Percentiles rank a stretch among this genome's conserved stretches.
These are phyloP conservation scores for Macrophya annulata DNA, from an alignment of 2,888 invertebrate species.

Conservation along the genomic window DNA sequence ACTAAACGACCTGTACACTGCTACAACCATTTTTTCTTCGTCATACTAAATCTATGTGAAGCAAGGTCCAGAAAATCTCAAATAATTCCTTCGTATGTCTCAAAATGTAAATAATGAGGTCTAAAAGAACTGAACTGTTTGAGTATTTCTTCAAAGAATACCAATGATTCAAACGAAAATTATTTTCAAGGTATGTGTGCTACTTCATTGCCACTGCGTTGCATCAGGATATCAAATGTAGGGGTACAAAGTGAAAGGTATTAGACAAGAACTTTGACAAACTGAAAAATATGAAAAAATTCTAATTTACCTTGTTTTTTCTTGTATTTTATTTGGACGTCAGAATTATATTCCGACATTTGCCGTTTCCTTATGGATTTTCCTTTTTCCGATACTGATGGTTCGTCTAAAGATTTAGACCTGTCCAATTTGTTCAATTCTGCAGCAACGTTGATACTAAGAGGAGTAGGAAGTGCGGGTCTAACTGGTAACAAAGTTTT, in stretches of 20 bases:
- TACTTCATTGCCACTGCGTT: neutral
- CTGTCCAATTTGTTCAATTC: slow-evolving; percentile 67
- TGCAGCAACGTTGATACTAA: slow-evolving; percentile 37
- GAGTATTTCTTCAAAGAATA: too few relatives aligned
- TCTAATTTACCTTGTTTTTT: slow-evolving; percentile 68
- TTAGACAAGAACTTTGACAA: neutral
- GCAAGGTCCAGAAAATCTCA: too few relatives aligned
- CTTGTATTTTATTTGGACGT: slow-evolving; percentile 68
- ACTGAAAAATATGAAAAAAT: neutral
- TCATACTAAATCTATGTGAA: too few relatives aligned
- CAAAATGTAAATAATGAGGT: too few relatives aligned
- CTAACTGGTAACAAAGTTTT: slow-evolving; percentile 81
- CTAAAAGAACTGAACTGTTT: too few relatives aligned
- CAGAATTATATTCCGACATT: slow-evolving; percentile 70
- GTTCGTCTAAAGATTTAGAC: slow-evolving; percentile 71
- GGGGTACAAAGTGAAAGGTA: neutral
- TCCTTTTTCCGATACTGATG: slow-evolving; percentile 63
- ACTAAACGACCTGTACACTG: too few relatives aligned
- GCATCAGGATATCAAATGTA: neutral
- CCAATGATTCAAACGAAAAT: too few relatives aligned
- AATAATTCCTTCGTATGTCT: too few relatives aligned
- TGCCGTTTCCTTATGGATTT: slow-evolving; percentile 72
- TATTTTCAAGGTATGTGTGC: too few relatives aligned
- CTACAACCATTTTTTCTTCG: too few relatives aligned
- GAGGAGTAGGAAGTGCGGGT: slow-evolving; percentile 60